Base-by-base conservation (phyloP, 1,140 invertebrate genomes). In the Chlorops oryzae region DNA sequence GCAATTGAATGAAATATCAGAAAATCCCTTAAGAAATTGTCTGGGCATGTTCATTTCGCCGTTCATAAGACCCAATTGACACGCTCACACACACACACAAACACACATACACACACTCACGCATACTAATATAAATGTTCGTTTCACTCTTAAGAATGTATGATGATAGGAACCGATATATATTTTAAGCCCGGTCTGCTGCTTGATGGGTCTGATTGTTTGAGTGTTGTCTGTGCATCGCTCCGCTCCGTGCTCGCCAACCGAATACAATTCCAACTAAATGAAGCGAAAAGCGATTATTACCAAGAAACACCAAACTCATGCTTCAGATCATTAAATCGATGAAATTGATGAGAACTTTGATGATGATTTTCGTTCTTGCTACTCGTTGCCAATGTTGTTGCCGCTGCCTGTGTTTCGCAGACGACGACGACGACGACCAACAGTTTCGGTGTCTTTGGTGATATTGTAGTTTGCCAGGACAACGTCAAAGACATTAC, bases 211-310 rank as follows among this genome's bases (percentile, higher is more conserved):
- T n/a, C n/a, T n/a, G n/a, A n/a, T n/a, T n/a, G n/a, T n/a, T n/a
- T n/a, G n/a, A n/a, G n/a, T n/a, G n/a, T n/a, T n/a, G n/a, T n/a
- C n/a, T n/a, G n/a, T n/a, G n/a, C n/a, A n/a, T n/a, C n/a, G n/a
- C n/a, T n/a, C n/a, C n/a, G n/a, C n/a, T n/a, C n/a, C n/a, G n/a
- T n/a, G n/a, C n/a, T n/a, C n/a, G n/a, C n/a, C n/a, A n/a, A n/a
- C n/a, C n/a, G n/a, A 15, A 9, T 9, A 32, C 9, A 32, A 32
- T 10, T 32, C 28, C 28, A 49, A 49, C 37, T 49, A 41, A 49
- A 49, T 49, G 47, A 49, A 49, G 24, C 38, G 47, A 49, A 49
- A 49, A 49, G 47, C 47, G 47, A 41, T 49, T 49, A 41, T 40
- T 41, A 41, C 47, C 38, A 41, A 49, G 38, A 41, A 49, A 41